Evolutionary conservation across 2,113 vertebrate species (phyloP).

Genomic region (Buteo buteo): DNA sequence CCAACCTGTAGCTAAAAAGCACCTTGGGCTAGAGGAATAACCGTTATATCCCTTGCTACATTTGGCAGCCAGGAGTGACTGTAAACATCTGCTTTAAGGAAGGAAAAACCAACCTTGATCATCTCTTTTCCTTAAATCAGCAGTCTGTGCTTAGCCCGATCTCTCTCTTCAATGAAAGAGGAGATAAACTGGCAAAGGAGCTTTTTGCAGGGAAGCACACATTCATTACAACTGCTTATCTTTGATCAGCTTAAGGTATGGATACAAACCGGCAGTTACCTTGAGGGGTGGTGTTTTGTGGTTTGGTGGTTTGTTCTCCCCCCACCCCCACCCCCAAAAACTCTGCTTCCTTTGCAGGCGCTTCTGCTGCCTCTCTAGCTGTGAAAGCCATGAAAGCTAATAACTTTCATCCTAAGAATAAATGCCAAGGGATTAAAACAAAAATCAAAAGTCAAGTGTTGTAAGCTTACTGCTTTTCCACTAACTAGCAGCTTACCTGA

Average conservation of each 20-base stretch:
- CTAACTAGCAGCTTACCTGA: neutral
- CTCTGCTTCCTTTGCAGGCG: neutral
- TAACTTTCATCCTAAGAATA: neutral
- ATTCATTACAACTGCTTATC: neutral
- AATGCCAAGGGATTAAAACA: neutral
- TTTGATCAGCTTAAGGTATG: neutral
- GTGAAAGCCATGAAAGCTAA: neutral
- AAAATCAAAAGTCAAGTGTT: neutral
- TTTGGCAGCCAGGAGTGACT: neutral
- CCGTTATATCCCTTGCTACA: neutral
- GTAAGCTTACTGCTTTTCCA: neutral
- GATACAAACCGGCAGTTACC: neutral
- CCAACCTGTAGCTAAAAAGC: neutral
- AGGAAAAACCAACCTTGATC: neutral
- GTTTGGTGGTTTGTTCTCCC: too few relatives aligned
- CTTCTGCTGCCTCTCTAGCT: neutral
- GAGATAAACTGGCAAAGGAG: neutral
- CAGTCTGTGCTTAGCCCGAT: neutral
- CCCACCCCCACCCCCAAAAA: neutral
- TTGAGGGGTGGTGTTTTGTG: neutral
- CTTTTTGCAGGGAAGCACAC: neutral
- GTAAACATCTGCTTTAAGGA: neutral
- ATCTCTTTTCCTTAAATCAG: neutral
- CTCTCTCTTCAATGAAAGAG: neutral
- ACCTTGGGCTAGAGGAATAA: neutral